phyloP scores from a whole-genome alignment of 2,888 invertebrate genomes.

The Agonopterix heracliana region DNA sequence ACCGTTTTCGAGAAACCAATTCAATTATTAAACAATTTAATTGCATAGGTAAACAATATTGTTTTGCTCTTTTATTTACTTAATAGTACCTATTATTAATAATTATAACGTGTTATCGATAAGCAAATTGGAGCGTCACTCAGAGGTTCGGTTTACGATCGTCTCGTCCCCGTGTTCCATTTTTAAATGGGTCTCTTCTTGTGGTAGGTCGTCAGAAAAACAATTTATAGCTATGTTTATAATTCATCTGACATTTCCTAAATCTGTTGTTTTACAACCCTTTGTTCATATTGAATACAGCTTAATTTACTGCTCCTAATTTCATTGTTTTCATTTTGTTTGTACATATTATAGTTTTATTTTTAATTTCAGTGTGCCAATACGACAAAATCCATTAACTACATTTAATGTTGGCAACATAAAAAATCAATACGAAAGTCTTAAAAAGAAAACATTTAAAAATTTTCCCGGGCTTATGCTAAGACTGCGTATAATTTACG shows the following conservation, averaged over 20 bases:
- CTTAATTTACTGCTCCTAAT: no score
- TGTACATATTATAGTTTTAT: no score
- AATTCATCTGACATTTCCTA: not conserved
- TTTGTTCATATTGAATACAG: no score
- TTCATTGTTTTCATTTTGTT: no score
- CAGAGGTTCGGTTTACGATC: constrained; percentile 58
- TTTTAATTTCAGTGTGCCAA: no score
- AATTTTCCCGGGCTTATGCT: constrained; percentile 38
- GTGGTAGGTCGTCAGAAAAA: constrained; percentile 56
- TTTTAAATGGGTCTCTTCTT: constrained; percentile 63
- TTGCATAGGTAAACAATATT: no score
- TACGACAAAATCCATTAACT: not conserved
- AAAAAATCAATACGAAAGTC: constrained; percentile 11
- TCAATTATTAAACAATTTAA: no score
- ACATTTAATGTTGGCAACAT: not conserved
- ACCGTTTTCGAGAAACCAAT: no score
- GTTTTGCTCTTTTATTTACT: no score
- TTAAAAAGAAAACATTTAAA: constrained; percentile 27
- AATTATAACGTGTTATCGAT: not conserved
- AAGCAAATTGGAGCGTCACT: constrained; percentile 29
- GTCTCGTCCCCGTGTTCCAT: constrained; percentile 64
- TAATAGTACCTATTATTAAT: no score
- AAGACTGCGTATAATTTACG: constrained; percentile 68
- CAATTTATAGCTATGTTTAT: not conserved
- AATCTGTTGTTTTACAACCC: no score